Evolutionary conservation across 2,888 invertebrate species (phyloP), one percentile per base, ranked within the genome.

Genomic region (Pardosa pseudoannulata): DNA sequence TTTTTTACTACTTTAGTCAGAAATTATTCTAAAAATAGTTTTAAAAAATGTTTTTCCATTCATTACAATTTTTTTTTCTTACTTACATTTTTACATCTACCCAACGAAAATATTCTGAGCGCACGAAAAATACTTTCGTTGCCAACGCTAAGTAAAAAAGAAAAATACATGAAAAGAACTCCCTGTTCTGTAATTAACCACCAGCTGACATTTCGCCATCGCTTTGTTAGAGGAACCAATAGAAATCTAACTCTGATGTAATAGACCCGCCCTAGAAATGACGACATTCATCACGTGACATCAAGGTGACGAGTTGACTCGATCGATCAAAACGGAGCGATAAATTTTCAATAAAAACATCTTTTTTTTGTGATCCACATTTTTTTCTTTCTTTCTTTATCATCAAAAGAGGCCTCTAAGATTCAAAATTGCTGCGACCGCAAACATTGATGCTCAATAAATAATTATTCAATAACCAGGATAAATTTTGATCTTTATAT

Each of bases 261-360:
- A 23, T 16, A 3, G 72, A 72, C 65, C 64, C 73, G 73, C 79
- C 79, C 27, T 6, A 32, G 6, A 28, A 16, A 41, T 80, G 79
- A 80, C 73, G 72, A 46, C 65, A 41, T 29, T 32, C 62, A 62
- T 80, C 79, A 80, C 73, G 79, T 80, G 79, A 65, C 19, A n/a
- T 39, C 39, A 73, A 65, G 65, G 72, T 67, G 79, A 73, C 73
- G 72, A 72, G 65, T 31, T 29, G 23, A 27, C 46, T n/a, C 29
- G 31, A 80, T 80, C 73, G 79, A 80, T 80, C 65, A 13, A 19
- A 28, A 23, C 65, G 46, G 36, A n/a, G 28, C 5, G 46, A 80
- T 72, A 64, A 67, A 73, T 67, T 71, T 71, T 46, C 29, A 23
- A 13, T 41, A 39, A 46, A 46, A 46, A 16, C 11, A 36, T 11